Conservation (phyloP, 2,888 invertebrate genomes). For the Drosophila atroscutellata region DNA sequence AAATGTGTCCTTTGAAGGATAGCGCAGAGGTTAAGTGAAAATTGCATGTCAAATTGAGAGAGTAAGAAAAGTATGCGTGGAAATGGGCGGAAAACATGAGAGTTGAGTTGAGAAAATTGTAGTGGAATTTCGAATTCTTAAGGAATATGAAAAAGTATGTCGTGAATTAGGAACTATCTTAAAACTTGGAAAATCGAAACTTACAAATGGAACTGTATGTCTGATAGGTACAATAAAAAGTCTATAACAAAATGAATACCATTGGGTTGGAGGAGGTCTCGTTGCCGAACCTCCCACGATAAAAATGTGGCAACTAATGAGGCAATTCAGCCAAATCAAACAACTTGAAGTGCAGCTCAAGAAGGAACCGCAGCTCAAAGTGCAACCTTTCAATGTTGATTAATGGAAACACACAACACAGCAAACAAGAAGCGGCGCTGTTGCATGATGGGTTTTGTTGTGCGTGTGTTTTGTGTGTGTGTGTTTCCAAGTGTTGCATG, state of each 20-base stretch:
- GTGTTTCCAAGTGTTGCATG: constrained; percentile 55
- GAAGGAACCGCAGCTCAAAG: constrained; percentile 30
- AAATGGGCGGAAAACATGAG: background rate
- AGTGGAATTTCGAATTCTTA: background rate
- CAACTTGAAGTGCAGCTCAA: constrained; percentile 12
- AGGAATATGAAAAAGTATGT: background rate
- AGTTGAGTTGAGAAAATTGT: background rate
- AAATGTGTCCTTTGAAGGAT: constrained; percentile 22
- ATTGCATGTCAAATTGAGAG: constrained; percentile 52
- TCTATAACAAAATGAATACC: constrained; percentile 33
- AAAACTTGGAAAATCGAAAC: background rate
- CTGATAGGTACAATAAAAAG: background rate
- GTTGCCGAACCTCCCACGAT: constrained; percentile 36
- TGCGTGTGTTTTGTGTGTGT: constrained; percentile 20
- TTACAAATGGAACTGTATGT: background rate
- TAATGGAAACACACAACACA: constrained; percentile 55
- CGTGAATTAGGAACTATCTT: background rate
- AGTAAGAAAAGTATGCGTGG: background rate
- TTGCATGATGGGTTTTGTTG: constrained; percentile 24
- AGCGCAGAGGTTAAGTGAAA: constrained; percentile 45
- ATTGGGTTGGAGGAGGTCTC: background rate
- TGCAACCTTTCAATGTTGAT: constrained; percentile 74
- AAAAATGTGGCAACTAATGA: constrained; percentile 57
- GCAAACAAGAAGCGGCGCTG: constrained; percentile 17
- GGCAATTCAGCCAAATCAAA: constrained; percentile 55